Percentiles rank a stretch among this genome's conserved stretches.
These are phyloP conservation scores for Alligator mississippiensis DNA, from an alignment of 2,113 vertebrate genomes.

Conservation along the genomic window DNA sequence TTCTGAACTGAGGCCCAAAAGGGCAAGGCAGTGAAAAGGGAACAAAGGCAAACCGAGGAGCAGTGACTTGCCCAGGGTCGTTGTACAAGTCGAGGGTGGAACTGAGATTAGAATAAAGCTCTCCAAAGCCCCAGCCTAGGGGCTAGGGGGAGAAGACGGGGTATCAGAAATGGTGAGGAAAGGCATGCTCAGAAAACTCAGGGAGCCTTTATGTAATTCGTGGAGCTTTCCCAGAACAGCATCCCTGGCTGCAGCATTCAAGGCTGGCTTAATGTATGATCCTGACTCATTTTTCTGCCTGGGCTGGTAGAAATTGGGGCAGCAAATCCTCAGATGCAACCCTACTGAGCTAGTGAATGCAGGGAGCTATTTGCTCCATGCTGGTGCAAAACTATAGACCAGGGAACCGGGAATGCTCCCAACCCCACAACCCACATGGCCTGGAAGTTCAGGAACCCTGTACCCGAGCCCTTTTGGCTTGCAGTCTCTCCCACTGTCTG, in stretches of 20 bases:
- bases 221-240: neutral
- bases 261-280: neutral
- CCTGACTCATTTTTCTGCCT: neutral
- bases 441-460: neutral
- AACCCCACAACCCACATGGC: neutral
- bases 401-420: neutral
- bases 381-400: neutral
- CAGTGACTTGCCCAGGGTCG: neutral
- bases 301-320: neutral
- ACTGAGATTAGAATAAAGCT: neutral
- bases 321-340: neutral
- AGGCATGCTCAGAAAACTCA: neutral
- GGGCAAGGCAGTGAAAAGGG: neutral
- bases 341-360: neutral
- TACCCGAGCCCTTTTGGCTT: neutral
- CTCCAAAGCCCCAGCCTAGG: neutral
- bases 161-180: neutral
- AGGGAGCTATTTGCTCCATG: neutral
- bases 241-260: neutral
- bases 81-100: fast-evolving
- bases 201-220: neutral
- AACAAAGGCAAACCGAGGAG: neutral
- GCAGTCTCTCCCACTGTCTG: neutral
- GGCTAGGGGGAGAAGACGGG: neutral
- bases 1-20: neutral